These are phyloP conservation scores for Helostoma temminkii DNA, from an alignment of 2,797 vertebrate genomes.

Conservation along the genomic window DNA sequence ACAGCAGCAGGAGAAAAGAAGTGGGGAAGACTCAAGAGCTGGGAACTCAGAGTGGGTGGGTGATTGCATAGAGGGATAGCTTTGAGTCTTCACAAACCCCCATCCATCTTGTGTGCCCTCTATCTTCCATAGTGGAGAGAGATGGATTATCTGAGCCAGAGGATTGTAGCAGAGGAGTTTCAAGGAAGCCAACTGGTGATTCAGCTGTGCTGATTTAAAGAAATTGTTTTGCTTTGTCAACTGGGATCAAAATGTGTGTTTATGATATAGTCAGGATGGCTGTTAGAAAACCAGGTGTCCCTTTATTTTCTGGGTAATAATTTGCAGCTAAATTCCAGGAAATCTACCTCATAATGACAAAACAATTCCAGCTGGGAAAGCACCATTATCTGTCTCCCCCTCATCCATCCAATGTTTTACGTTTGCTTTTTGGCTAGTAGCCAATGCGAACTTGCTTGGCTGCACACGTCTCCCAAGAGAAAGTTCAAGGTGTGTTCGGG, in stretches of 20 bases:
- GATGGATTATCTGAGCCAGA: slow-evolving; percentile 62
- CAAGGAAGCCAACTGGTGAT: slow-evolving; percentile 37
- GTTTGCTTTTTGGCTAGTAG: no score
- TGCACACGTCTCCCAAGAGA: no score
- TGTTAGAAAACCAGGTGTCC: no score
- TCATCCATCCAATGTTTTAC: no score
- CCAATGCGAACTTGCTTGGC: no score
- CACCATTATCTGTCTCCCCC: no score
- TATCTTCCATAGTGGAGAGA: slow-evolving; percentile 49
- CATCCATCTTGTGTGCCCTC: slow-evolving; percentile 67
- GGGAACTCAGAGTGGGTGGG: slow-evolving; percentile 25
- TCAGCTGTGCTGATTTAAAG: slow-evolving; percentile 31
- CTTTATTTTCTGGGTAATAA: no score
- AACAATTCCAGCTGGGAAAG: no score
- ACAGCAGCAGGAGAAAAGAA: slow-evolving; percentile 21
- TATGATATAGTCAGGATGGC: no score
- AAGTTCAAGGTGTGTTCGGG: no score
- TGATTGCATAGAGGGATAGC: slow-evolving; percentile 7
- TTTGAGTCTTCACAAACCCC: slow-evolving; percentile 52
- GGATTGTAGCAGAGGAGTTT: slow-evolving; percentile 26
- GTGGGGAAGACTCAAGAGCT: slow-evolving; percentile 18
- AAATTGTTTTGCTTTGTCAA: slow-evolving; percentile 28
- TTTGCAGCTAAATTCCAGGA: no score
- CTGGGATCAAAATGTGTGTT: slow-evolving; percentile 28
- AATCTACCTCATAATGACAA: no score